A percentile compares a stretch with the other conserved stretches of the same genome.
Evolutionary conservation across 2,113 vertebrate species (phyloP).

Genomic region (Myiozetetes cayanensis): DNA sequence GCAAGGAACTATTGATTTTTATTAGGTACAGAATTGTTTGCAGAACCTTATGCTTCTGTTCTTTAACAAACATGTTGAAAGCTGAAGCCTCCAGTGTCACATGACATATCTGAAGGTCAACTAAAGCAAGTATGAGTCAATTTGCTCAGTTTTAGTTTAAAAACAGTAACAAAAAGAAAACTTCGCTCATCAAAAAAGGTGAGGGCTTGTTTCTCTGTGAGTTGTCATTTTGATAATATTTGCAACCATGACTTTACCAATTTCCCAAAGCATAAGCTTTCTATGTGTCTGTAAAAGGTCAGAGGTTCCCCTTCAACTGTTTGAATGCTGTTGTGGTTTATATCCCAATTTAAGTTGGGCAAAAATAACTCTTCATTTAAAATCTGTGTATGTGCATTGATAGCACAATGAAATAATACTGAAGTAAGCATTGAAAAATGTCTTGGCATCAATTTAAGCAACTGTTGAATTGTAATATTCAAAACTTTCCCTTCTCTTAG

Average conservation of each 20-base stretch:
- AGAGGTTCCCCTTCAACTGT: not conserved
- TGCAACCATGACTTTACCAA: not conserved
- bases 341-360: not conserved
- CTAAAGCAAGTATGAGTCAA: not conserved
- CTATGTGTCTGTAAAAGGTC: not conserved
- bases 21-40: conserved; percentile 33
- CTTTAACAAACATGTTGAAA: not conserved
- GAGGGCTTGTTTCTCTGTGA: not conserved
- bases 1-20: conserved; percentile 50
- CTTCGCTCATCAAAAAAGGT: not conserved
- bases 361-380: not conserved
- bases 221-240: not conserved
- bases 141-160: not conserved
- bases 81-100: not conserved
- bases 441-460: not conserved
- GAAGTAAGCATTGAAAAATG: not conserved
- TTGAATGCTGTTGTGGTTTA: not conserved
- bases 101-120: not conserved
- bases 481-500: conserved; percentile 64
- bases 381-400: not conserved
- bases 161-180: not conserved
- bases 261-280: not conserved
- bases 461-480: not conserved
- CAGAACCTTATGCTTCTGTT: not conserved
- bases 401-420: not conserved